These are phyloP conservation scores for Mesoclemmys tuberculata DNA, from an alignment of 2,113 vertebrate species.

Conservation along the genomic window DNA sequence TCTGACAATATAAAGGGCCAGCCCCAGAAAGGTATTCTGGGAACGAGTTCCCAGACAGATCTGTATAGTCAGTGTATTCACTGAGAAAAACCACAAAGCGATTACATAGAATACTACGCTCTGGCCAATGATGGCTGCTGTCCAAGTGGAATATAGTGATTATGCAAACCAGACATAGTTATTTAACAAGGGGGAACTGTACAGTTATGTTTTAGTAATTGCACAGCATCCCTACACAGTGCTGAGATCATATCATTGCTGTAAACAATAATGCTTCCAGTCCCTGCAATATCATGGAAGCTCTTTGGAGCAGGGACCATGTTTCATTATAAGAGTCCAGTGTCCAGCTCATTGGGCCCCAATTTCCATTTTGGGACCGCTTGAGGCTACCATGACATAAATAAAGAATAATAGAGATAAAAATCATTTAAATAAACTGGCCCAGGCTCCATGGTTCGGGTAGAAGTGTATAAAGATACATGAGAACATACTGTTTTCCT, in stretches of 20 bases:
- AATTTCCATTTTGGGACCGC: background rate
- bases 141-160: background rate
- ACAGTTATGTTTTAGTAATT: background rate
- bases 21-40: background rate
- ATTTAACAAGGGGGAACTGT: background rate
- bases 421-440: background rate
- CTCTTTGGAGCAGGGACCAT: background rate
- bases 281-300: background rate
- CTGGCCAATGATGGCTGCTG: background rate
- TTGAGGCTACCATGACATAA: background rate
- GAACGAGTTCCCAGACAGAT: background rate
- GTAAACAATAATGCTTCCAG: background rate
- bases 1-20: background rate
- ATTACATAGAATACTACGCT: background rate
- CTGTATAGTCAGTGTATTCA: background rate
- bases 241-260: background rate
- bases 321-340: background rate
- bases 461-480: background rate
- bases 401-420: fast-evolving
- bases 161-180: background rate
- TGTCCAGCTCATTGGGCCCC: background rate
- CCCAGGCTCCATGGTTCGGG: background rate
- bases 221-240: background rate
- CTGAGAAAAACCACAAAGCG: background rate
- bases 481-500: background rate